Evolutionary conservation across 2,797 vertebrate genomes (phyloP), one percentile per base, ranked within the genome.

Genomic region (Aselliscus stoliczkanus): DNA sequence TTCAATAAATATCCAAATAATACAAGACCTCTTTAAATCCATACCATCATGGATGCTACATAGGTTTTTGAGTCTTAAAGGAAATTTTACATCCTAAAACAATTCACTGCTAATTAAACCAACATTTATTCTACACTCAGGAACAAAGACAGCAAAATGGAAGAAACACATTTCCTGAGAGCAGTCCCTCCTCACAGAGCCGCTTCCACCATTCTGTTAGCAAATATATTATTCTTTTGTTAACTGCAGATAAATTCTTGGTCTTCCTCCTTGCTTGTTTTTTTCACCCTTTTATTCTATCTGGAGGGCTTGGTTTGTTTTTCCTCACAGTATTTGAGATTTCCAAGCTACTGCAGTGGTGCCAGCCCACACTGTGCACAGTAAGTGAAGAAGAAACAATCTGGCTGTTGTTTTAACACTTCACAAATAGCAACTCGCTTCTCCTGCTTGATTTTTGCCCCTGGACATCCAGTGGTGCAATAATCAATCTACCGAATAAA

Each of bases 351-450:
- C 97, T 93, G 70, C 54, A 20, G 54, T 18, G 93, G 96, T 98
- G 98, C 98, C 98, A 98, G 95, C 93, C 95, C 98, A 97, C 77
- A 98, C 98, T 98, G 98, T 98, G 98, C 98, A 97, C 98, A 98
- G 97, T 96, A 90, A 98, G 98, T 27, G 96, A 98, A 97, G 93
- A 97, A 98, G 98, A 98, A 98, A 98, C 98, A 98, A 98, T 98
- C 98, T 98, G 98, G 97, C 97, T 98, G 97, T 97, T 98, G 97
- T 98, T 98, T 97, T 90, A 88, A 92, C 98, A 95, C 97, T 98
- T 98, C 97, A 94, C 97, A 98, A 98, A 98, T 91, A 98, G 95
- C 90, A 97, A 97, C 98, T 97, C 97, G 58, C 82, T 98, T 98
- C 97, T 98, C 83, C 92, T 81, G 81, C 87, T 94, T 96, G 64